Base-by-base conservation (phyloP, 2,888 invertebrate species). In the Machimus atricapillus region DNA sequence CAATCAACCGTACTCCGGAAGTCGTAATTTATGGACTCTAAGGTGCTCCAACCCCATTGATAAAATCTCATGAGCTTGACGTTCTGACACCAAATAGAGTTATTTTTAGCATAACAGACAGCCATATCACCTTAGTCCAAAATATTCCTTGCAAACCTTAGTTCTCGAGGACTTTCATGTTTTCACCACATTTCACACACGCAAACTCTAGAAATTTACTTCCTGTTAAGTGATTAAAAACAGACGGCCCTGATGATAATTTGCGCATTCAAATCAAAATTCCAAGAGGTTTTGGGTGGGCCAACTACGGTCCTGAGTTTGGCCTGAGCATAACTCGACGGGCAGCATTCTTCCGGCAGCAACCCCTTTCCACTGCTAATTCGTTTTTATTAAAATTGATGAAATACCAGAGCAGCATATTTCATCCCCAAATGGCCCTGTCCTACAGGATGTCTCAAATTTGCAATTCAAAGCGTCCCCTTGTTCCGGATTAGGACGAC, bases 381-480 rank as follows among this genome's bases (percentile, higher is more conserved):
- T 34, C 76, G 19, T 76, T 76, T 76, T 76, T 76, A 37, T 76
- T 76, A 76, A 37, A 76, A 37, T 37, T 76, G 37, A 37, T 37
- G 76, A 76, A 34, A 76, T 76, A 76, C 37, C 76, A 76, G 37
- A 76, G 7, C 76, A 76, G 76, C 34, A 76, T 76, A 76, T 76
- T 76, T 76, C 37, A 76, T 37, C 34, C 76, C n/a, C 76, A 76
- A 76, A 76, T 76, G 37, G 37, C 27, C 37, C 14, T 76, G 37
- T 34, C n/a, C 27, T n/a, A 34, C 34, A 34, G 76, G 9, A 76
- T 27, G 76, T 37, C 16, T n/a, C 37, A n/a, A 37, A 76, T 76
- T 76, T 76, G 76, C 76, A 76, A 76, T 76, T 76, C 76, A 76
- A 76, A 76, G 37, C 37, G 37, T 76, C 37, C 76, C 66, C 27